These are phyloP conservation scores for Penaeus chinensis DNA, from an alignment of 1,140 invertebrate species.

Conservation along the genomic window DNA sequence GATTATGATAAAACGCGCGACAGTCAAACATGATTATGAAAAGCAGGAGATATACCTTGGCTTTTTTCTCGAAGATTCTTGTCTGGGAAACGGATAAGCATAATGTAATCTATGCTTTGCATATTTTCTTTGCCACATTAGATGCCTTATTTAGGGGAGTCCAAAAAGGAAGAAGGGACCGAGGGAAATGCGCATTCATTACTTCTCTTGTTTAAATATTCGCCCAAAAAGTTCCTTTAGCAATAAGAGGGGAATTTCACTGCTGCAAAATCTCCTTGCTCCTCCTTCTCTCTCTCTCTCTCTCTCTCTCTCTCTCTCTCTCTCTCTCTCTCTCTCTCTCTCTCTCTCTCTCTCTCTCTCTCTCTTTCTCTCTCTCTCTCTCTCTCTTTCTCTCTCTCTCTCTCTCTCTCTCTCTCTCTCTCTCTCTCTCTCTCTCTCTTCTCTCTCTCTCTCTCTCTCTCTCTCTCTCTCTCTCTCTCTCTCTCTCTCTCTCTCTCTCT, in stretches of 20 bases:
- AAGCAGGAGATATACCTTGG: constrained; percentile 46
- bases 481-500: not conserved
- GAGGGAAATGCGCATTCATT: no score
- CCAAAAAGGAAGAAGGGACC: no score
- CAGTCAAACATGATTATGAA: constrained; percentile 61
- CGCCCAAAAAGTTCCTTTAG: no score
- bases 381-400: not conserved
- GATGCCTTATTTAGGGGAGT: constrained; percentile 19
- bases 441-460: not conserved
- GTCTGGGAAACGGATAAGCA: constrained; percentile 27
- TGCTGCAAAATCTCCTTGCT: not conserved
- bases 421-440: not conserved
- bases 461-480: not conserved
- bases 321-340: not conserved
- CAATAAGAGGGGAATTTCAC: no score
- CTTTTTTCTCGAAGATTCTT: constrained; percentile 21
- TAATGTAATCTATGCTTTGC: constrained; percentile 38
- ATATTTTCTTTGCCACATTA: constrained; percentile 33
- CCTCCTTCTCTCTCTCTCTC: not conserved
- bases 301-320: not conserved
- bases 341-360: not conserved
- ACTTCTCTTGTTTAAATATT: no score
- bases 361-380: not conserved
- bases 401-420: not conserved
- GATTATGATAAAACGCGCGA: constrained; percentile 57